phyloP scores from a whole-genome alignment of 2,888 invertebrate genomes.

The Nasonia oneida region DNA sequence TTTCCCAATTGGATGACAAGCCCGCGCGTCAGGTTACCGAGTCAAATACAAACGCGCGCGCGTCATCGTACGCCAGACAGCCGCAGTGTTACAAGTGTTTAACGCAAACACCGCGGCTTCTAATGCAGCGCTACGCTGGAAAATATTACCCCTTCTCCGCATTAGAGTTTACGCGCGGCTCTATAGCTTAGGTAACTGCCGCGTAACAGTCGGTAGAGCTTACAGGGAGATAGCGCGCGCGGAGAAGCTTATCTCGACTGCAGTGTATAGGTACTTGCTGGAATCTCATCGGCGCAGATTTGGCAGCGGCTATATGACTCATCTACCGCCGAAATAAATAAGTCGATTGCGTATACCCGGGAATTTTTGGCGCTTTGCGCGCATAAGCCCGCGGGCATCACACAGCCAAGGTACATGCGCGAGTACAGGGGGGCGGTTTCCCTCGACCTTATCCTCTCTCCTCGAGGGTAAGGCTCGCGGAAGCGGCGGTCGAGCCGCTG shows the following conservation, averaged over 20 bases:
- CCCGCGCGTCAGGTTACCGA: background rate
- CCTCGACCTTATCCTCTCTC: background rate
- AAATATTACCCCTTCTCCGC: conserved; percentile 34
- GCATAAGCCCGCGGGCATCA: background rate
- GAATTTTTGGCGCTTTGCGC: background rate
- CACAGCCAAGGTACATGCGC: background rate
- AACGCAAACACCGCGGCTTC: background rate
- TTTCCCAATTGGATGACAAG: conserved; percentile 47
- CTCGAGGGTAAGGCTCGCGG: background rate
- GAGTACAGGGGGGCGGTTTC: background rate
- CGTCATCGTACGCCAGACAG: no score
- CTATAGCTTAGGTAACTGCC: conserved; percentile 29
- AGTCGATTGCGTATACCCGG: background rate
- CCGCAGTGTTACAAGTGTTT: background rate
- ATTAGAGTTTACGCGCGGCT: conserved; percentile 34
- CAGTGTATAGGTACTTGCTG: background rate
- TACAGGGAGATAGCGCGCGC: background rate
- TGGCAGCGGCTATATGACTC: background rate
- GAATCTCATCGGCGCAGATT: conserved; percentile 14
- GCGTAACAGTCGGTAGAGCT: conserved; percentile 34
- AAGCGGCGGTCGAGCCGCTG: conserved; percentile 35
- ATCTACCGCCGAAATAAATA: background rate
- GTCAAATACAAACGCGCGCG: no score
- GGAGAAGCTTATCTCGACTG: conserved; percentile 10
- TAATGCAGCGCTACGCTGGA: conserved; percentile 7